phyloP scores from a whole-genome alignment of 2,797 vertebrate genomes.

The Spea hammondii region DNA sequence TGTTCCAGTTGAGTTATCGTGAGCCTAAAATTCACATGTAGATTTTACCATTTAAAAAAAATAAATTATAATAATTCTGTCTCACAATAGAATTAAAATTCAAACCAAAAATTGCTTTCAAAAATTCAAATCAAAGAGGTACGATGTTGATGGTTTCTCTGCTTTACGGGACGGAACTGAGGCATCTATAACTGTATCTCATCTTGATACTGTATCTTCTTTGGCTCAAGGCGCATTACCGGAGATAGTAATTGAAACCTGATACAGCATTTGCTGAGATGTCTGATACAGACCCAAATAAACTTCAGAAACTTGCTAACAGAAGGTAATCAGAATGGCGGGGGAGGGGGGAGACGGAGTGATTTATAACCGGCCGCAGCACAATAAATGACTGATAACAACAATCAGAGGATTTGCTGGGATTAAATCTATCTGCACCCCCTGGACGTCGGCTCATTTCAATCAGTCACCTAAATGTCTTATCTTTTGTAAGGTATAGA shows the following conservation, averaged over 20 bases:
- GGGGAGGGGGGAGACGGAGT: neutral
- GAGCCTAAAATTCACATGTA: no score
- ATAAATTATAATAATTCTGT: no score
- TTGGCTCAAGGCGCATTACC: neutral
- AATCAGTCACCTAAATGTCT: neutral
- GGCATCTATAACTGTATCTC: neutral
- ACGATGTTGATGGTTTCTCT: no score
- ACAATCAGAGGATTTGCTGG: constrained; percentile 1
- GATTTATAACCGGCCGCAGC: neutral
- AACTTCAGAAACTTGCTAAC: neutral
- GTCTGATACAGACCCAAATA: constrained; percentile 4
- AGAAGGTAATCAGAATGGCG: neutral
- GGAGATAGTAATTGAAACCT: constrained; percentile 16
- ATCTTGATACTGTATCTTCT: neutral
- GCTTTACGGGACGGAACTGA: no score
- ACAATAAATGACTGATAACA: constrained; percentile 10
- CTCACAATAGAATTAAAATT: no score
- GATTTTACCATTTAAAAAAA: no score
- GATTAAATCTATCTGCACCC: neutral
- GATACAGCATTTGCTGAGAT: constrained; percentile 8
- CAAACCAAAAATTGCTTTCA: no score
- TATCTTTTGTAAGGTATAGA: neutral
- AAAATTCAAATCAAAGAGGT: no score
- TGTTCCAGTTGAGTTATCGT: no score
- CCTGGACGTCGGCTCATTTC: neutral